Conservation (phyloP, 2,113 vertebrate species). For the Bujurquina vittata region DNA sequence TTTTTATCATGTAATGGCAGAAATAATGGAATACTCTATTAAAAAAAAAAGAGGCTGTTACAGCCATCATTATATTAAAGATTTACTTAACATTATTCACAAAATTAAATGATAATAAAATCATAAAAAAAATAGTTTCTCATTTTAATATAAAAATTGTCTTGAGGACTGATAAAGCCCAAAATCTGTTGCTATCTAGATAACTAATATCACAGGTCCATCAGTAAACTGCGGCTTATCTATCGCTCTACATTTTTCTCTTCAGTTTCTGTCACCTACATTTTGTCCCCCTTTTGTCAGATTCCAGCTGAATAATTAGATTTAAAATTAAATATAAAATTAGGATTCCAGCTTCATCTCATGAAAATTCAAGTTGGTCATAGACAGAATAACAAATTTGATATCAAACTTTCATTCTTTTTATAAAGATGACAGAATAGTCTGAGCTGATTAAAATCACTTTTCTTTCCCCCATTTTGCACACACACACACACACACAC, state of each 20-base stretch:
- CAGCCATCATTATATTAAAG: background rate
- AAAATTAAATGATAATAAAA: background rate
- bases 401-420: background rate
- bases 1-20: background rate
- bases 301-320: constrained; percentile 2
- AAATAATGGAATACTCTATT: background rate
- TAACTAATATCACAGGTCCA: background rate
- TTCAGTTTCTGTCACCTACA: background rate
- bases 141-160: background rate
- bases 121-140: background rate
- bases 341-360: background rate
- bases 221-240: background rate
- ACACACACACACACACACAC: too few relatives aligned
- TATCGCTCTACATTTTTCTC: background rate
- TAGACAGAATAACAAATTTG: background rate
- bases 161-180: background rate
- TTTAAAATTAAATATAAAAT: background rate
- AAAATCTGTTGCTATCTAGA: background rate
- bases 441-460: background rate
- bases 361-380: background rate
- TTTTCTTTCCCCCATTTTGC: background rate
- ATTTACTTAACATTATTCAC: background rate
- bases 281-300: background rate
- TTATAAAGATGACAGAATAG: background rate
- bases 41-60: too few relatives aligned